These are phyloP conservation scores for Tyrannus savana DNA, from an alignment of 2,113 vertebrate genomes.

Conservation along the genomic window DNA sequence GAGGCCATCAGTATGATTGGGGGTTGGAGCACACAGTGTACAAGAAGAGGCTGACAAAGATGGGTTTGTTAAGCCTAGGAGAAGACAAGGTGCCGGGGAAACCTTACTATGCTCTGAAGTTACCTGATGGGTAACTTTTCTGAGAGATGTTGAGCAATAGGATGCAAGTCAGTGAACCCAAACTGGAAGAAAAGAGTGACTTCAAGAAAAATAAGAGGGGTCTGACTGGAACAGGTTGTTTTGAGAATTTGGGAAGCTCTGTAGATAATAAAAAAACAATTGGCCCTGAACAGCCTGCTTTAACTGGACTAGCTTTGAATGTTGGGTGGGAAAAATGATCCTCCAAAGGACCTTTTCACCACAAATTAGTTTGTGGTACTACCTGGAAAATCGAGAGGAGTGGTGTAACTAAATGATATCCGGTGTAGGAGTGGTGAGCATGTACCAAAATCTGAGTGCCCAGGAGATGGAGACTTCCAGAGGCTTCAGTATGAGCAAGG, in stretches of 20 bases:
- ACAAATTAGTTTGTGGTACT: not conserved
- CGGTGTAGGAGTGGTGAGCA: not conserved
- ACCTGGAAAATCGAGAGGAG: not conserved
- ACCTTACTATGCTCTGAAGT: not conserved
- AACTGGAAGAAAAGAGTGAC: not conserved
- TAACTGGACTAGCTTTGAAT: not conserved
- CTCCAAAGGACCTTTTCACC: not conserved
- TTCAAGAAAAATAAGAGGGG: not conserved
- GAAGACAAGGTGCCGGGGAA: not conserved
- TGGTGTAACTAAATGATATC: accelerated
- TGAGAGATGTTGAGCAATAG: not conserved
- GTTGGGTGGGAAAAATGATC: not conserved
- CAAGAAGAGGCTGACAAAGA: not conserved
- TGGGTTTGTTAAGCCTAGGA: not conserved
- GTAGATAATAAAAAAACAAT: not conserved
- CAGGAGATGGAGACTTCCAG: not conserved
- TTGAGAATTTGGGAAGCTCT: not conserved
- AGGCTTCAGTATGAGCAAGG: not conserved
- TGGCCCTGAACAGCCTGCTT: not conserved
- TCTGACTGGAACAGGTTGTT: not conserved
- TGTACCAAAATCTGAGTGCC: not conserved
- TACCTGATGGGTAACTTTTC: not conserved
- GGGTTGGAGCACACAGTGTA: not conserved
- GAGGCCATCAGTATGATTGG: not conserved
- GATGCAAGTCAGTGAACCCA: not conserved